phyloP scores from a whole-genome alignment of 2,113 vertebrate genomes.

The Dryoscopus gambensis region DNA sequence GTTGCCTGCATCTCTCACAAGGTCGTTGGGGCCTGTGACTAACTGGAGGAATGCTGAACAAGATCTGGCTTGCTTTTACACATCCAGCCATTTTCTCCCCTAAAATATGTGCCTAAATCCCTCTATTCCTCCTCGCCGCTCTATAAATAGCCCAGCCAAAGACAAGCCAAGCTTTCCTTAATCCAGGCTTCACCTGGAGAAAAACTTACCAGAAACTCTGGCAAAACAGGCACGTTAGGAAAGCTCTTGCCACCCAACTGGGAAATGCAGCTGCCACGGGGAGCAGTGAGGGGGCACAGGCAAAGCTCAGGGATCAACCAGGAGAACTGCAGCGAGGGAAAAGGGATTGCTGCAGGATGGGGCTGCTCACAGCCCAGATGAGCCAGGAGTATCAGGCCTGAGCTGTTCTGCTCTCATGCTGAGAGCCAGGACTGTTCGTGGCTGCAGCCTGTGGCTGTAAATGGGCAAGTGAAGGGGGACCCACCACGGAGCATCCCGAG shows the following conservation, averaged over 20 bases:
- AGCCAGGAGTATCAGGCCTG: background rate
- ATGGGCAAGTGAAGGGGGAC: background rate
- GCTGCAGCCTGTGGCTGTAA: background rate
- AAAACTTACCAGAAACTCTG: background rate
- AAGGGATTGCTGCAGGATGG: background rate
- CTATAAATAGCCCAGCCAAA: conserved; percentile 7
- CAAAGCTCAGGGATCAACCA: background rate
- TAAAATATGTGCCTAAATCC: conserved; percentile 41
- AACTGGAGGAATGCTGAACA: conserved; percentile 73
- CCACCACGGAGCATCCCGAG: fast-evolving
- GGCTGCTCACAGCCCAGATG: background rate
- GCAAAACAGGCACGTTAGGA: background rate
- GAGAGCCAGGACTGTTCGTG: fast-evolving
- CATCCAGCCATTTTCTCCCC: conserved; percentile 48
- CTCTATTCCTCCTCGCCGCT: background rate
- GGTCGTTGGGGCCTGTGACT: conserved; percentile 69
- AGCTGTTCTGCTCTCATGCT: background rate
- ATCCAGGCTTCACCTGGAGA: background rate
- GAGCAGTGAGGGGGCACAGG: background rate
- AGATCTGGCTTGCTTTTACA: conserved; percentile 56
- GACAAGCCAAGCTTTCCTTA: background rate
- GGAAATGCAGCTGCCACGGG: background rate
- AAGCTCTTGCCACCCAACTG: background rate
- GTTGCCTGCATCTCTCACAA: conserved; percentile 56
- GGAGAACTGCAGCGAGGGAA: background rate